Percentiles rank a stretch among this genome's conserved stretches.
Evolutionary conservation across 2,797 vertebrate genomes (phyloP).

Genomic region (Poecilia picta): DNA sequence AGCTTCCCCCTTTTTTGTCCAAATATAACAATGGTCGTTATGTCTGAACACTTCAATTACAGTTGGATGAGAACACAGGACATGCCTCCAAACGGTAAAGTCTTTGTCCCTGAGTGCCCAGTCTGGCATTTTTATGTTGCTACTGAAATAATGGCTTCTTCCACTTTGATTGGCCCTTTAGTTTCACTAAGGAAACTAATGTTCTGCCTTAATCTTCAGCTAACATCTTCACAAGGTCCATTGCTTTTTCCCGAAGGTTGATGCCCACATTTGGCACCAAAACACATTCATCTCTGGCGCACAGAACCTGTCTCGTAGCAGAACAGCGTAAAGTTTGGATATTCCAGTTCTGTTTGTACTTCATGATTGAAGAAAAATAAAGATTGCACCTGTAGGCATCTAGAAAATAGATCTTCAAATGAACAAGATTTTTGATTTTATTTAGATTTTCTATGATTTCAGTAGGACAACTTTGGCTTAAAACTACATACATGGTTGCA

Average conservation of each 20-base stretch:
- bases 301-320: neutral
- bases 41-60: neutral
- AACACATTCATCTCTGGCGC: neutral
- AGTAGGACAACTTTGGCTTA: neutral
- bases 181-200: neutral
- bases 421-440: neutral
- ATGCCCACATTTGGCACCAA: neutral
- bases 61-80: neutral
- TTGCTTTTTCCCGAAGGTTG: neutral
- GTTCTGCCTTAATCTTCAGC: neutral
- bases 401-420: neutral
- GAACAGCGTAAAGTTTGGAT: neutral
- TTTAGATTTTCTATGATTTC: neutral
- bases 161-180: neutral
- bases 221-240: neutral
- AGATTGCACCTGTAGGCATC: neutral
- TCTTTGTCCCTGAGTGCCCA: neutral
- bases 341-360: neutral
- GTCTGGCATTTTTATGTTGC: neutral
- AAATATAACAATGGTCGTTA: neutral
- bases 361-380: neutral
- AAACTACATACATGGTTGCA: neutral
- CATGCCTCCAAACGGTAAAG: neutral
- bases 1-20: neutral
- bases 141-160: neutral